Base-by-base conservation (phyloP, 2,888 invertebrate species). In the Drosophila birchii region DNA sequence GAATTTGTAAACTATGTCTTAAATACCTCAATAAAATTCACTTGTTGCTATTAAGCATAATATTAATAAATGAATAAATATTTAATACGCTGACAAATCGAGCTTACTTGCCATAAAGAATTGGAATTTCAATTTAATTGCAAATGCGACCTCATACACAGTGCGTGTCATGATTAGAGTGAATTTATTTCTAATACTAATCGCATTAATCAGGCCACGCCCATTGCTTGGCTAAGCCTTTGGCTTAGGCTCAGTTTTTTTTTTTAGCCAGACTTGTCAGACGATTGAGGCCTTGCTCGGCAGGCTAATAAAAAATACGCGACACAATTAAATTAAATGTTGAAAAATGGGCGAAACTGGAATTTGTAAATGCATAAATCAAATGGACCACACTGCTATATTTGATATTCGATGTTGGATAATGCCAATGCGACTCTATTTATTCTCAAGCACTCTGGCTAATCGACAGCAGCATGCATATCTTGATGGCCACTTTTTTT, bases 251-350 rank as follows among this genome's bases (percentile, higher is more conserved):
- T 41, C 5, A 26, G 26, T 26, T 26, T 26, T 26, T 26, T 26
- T 26, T 26, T 41, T 43, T 29, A 56, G 71, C 60, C 60, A 16
- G 8, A 61, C 43, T 71, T 39, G 70, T 18, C 41, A 18, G 47
- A 23, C 32, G 44, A 36, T 26, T 53, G 38, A 72, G 57, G 64
- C 75, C 72, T 66, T 63, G 73, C 47, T 44, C n/a, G 26, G 26
- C 9, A n/a, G n/a, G 41, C 60, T 74, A 53, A 75, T 74, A 54
- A 74, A 74, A 74, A 66, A 74, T 74, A 74, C 66, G 61, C 75
- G 60, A 75, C 74, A 75, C 75, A 67, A 75, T 75, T 75, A 75
- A 75, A 68, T 74, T 67, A 70, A 59, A 36, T 8, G 59, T 55
- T 60, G 34, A 54, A 60, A 60, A 41, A 66, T 53, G 53, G 59